phyloP scores from a whole-genome alignment of 2,888 invertebrate genomes.

The Scelioninae gen. 2 region DNA sequence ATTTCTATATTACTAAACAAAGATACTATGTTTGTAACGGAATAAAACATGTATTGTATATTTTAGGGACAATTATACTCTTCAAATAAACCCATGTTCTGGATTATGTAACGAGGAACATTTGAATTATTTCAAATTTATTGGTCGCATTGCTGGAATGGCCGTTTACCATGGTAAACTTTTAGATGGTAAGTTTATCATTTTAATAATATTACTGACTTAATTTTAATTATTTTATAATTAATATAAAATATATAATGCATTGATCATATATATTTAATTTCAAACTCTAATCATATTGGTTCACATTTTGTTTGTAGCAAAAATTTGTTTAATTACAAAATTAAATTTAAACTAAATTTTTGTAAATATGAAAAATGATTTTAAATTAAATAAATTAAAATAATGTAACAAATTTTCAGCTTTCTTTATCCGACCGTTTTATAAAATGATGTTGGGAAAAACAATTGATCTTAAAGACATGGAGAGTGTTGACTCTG shows the following conservation, averaged over 20 bases:
- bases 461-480: constrained; percentile 95
- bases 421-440: constrained; percentile 99
- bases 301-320: no score
- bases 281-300: no score
- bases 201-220: no score
- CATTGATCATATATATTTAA: no score
- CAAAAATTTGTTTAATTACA: no score
- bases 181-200: constrained; percentile 90
- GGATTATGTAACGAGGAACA: constrained; percentile 99
- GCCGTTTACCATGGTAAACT: constrained; percentile 99
- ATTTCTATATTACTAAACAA: no score
- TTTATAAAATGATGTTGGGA: constrained; percentile 99
- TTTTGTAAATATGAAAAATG: no score
- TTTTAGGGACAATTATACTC: constrained; percentile 94
- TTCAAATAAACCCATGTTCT: constrained; percentile 99
- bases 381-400: no score
- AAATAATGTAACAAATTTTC: constrained; percentile 72
- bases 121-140: constrained; percentile 98
- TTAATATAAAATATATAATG: no score
- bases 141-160: constrained; percentile 98
- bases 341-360: no score
- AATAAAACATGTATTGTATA: not conserved
- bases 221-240: no score
- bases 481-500: constrained; percentile 99
- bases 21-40: no score